A percentile compares a stretch with the other conserved stretches of the same genome.
Conservation (phyloP, 2,113 vertebrate species). For the Tinamus guttatus region DNA sequence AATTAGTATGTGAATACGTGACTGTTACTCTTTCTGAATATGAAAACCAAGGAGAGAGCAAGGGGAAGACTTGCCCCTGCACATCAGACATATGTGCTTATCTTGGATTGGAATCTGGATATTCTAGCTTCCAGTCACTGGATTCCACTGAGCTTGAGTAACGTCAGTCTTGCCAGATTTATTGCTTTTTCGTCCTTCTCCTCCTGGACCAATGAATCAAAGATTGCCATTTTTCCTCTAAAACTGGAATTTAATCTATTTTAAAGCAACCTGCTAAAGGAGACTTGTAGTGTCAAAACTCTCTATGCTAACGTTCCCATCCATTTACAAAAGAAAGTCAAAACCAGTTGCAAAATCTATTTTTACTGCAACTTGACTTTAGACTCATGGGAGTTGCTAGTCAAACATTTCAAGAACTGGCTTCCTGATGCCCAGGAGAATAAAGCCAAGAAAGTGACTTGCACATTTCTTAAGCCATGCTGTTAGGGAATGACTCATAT, state of each 20-base stretch:
- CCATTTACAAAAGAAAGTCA: not conserved
- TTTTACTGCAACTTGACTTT: not conserved
- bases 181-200: not conserved
- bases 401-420: not conserved
- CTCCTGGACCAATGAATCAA: not conserved
- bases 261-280: slow-evolving; percentile 27
- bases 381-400: not conserved
- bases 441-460: not conserved
- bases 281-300: not conserved
- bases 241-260: slow-evolving; percentile 16
- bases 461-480: not conserved
- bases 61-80: not conserved
- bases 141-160: not conserved
- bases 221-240: slow-evolving; percentile 16
- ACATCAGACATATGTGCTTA: not conserved
- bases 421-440: not conserved
- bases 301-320: not conserved
- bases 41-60: not conserved
- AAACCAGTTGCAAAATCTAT: not conserved
- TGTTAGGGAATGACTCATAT: not conserved
- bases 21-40: not conserved
- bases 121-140: not conserved
- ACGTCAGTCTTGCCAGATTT: not conserved
- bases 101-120: not conserved
- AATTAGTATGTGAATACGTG: not conserved